Evolutionary conservation across 2,888 invertebrate genomes (phyloP), one percentile per base, ranked within the genome.

Genomic region (Halictus quadricinctus): DNA sequence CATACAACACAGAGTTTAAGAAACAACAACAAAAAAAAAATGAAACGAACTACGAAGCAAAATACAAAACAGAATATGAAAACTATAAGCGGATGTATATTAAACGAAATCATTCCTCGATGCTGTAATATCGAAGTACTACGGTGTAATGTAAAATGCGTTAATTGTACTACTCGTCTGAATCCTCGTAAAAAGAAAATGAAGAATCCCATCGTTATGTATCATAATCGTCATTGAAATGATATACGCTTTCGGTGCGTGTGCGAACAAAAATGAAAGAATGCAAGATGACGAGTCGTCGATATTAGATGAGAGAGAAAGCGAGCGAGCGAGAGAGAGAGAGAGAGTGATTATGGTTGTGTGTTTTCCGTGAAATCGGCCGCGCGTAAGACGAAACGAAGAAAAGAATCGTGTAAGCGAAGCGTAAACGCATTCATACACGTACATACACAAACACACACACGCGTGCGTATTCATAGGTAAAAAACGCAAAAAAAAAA

Each of bases 31-130:
- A 25, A 75, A 79, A 84, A 36, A 0, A 36, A 36, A 36, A 36
- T 36, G 72, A 69, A 76, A 82, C 64, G 64, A 64, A 64, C 64
- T 64, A 36, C 64, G 29, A 36, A 64, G 29, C 36, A 64, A 29
- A 8, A 64, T 64, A 64, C 29, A 64, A 64, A 64, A 36, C 29
- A 64, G 8, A 8, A 41, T 21, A 36, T 12, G 36, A 36, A 69
- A 69, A 41, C 21, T 69, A 41, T 69, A 41, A 69, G 21, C 69
- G 41, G 69, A 69, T 69, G 89, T 88, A 91, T 91, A 91, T 93
- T 92, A 91, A 70, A 93, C 92, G 91, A 94, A 74, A 94, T 94
- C 94, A 94, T 94, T 94, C 94, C 94, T 93, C 92, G 92, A 93
- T 90, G 88, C 90, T 93, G 91, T 93, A 93, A 93, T 94, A 93